Evolutionary conservation across 53 echinoderm and acorn worm genomes (phyloP).

Genomic region (Antedon mediterranea): DNA sequence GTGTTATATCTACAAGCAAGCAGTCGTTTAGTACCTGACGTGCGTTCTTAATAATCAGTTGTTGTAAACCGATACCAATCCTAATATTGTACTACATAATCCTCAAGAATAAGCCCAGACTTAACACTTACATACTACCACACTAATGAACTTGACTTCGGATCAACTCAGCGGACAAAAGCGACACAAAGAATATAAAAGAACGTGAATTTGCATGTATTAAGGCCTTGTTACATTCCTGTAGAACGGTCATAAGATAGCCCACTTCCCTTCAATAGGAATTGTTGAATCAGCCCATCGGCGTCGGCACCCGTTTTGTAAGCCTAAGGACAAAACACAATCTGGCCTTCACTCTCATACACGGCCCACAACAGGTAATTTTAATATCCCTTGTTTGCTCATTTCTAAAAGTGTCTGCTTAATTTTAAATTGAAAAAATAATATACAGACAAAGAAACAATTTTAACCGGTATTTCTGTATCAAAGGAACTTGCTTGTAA

Average conservation of each 20-base stretch:
- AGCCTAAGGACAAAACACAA: not conserved
- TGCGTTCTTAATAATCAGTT: too few species aligned
- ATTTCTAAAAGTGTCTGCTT: not conserved
- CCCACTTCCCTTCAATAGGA: not conserved
- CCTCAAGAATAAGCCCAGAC: too few species aligned
- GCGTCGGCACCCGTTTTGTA: not conserved
- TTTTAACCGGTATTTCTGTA: not conserved
- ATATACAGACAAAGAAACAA: not conserved
- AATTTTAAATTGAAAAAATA: not conserved
- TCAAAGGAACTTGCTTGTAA: not conserved
- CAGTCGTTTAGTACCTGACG: too few species aligned
- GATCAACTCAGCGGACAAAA: not conserved
- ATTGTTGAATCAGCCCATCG: not conserved
- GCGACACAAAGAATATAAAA: not conserved
- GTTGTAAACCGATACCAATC: too few species aligned
- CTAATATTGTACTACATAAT: too few species aligned
- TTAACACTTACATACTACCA: not conserved
- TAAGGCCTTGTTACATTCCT: not conserved
- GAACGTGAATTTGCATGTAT: not conserved
- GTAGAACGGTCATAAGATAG: not conserved
- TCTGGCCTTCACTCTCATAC: not conserved
- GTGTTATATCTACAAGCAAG: too few species aligned
- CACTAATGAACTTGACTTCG: not conserved
- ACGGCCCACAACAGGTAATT: not conserved
- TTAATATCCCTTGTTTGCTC: not conserved